Conservation (phyloP, 1,140 invertebrate species). For the Homalodisca vitripennis region DNA sequence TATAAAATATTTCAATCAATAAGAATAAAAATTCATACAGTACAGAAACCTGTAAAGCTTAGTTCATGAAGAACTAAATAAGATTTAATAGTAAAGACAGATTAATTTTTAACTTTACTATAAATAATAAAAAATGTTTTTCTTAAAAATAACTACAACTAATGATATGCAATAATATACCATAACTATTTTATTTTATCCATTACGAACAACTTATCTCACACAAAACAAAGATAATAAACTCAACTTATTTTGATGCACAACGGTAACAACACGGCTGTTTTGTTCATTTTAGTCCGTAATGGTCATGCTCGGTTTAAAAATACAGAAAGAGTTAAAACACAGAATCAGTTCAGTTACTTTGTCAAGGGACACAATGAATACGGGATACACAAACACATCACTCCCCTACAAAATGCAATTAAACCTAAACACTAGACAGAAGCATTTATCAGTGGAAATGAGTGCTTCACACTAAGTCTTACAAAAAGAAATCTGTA, state of each 20-base stretch:
- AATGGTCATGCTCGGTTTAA: constrained; percentile 3
- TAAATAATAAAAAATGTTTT: constrained; percentile 29
- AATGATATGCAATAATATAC: constrained; percentile 23
- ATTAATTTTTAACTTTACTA: constrained; percentile 24
- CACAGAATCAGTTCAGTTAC: background rate
- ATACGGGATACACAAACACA: constrained; percentile 2
- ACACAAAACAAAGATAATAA: constrained; percentile 27
- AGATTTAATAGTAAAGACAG: background rate
- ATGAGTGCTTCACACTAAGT: constrained; percentile 15
- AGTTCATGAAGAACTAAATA: constrained; percentile 1
- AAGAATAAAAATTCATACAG: constrained; percentile 28
- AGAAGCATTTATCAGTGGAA: constrained; percentile 4
- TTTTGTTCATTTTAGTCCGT: background rate
- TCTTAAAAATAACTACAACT: constrained; percentile 28
- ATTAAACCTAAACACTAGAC: constrained; percentile 10
- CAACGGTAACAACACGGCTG: background rate
- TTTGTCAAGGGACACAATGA: constrained; percentile 3
- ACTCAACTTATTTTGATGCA: constrained; percentile 23
- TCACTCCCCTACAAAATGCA: constrained; percentile 17
- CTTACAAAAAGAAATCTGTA: constrained; percentile 22
- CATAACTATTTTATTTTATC: constrained; percentile 24
- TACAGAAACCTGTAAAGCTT: constrained; percentile 1
- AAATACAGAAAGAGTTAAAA: constrained; percentile 9
- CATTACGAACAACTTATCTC: constrained; percentile 26
- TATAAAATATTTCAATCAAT: constrained; percentile 17